Evolutionary conservation across 2,888 invertebrate species (phyloP), one percentile per base, ranked within the genome.

Genomic region (Calliscelio sp.): DNA sequence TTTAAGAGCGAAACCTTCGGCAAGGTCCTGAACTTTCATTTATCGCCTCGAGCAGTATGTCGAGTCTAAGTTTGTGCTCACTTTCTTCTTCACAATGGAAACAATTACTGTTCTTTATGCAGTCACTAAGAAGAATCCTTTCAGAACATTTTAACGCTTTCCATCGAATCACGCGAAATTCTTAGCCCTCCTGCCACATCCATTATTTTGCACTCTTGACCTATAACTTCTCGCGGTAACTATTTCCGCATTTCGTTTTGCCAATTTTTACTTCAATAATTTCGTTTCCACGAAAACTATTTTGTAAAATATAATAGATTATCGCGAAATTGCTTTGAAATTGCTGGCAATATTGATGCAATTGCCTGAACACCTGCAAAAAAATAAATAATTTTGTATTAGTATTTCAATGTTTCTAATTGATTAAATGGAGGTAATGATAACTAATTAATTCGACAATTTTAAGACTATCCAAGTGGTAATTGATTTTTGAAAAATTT

Each of bases 1-100:
- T 46, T 2, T 16, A 46, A 16, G 18, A 46, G 10, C 18, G 16
- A 46, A 46, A 11, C 10, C 18, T 18, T 46, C 2, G 10, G 44
- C 16, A 16, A 18, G 44, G 44, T 46, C n/a, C 51, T 51, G 51
- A 51, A 51, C 14, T 51, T 51, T 51, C 51, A 51, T 51, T 51
- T 51, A 51, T 51, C 51, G 51, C 51, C 24, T 22, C 11, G 24
- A 51, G 51, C 24, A 10, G 51, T 51, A 24, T 51, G 51, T 24
- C 11, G 22, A 51, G n/a, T 51, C 24, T 51, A 51, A 51, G 51
- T 22, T 51, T 51, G 51, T n/a, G 24, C 24, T 51, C 51, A 51
- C 24, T 24, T 51, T 51, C 51, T 14, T 11, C 51, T 51, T 22
- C 51, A 51, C 14, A 51, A 51, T 51, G 51, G 51, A 51, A 51